These are phyloP conservation scores for Achlya flavicornis DNA, from an alignment of 2,888 invertebrate species.

Conservation along the genomic window DNA sequence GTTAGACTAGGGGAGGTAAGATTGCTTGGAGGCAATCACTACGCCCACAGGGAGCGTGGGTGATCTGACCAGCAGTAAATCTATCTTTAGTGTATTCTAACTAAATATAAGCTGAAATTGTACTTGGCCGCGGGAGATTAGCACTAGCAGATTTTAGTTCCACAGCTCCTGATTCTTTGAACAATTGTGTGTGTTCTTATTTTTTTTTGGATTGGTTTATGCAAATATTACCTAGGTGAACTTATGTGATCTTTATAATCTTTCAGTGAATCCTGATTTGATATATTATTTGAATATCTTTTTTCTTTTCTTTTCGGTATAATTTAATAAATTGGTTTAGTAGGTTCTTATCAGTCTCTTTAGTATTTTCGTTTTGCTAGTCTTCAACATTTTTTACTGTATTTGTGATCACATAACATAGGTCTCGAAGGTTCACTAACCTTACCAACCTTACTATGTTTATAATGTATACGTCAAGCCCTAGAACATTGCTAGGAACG, in stretches of 20 bases:
- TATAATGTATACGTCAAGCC: conserved; percentile 27
- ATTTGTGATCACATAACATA: neutral
- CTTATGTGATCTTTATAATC: neutral
- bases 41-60: conserved; percentile 43
- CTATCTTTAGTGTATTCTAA: conserved; percentile 16
- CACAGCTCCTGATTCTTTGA: neutral
- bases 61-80: conserved; percentile 31
- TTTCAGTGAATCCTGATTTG: neutral
- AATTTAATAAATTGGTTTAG: no score
- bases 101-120: conserved; percentile 1
- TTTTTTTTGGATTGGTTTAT: neutral
- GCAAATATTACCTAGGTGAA: neutral
- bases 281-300: neutral
- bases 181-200: neutral
- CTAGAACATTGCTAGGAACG: conserved; percentile 45
- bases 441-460: neutral
- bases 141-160: conserved; percentile 10
- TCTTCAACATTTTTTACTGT: no score
- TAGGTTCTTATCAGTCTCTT: neutral
- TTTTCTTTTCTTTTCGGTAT: no score
- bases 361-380: neutral
- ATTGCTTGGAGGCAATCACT: conserved; percentile 36
- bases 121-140: neutral
- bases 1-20: conserved; percentile 35
- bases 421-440: neutral